phyloP scores from a whole-genome alignment of 2,113 vertebrate genomes.

The Cebus imitator region DNA sequence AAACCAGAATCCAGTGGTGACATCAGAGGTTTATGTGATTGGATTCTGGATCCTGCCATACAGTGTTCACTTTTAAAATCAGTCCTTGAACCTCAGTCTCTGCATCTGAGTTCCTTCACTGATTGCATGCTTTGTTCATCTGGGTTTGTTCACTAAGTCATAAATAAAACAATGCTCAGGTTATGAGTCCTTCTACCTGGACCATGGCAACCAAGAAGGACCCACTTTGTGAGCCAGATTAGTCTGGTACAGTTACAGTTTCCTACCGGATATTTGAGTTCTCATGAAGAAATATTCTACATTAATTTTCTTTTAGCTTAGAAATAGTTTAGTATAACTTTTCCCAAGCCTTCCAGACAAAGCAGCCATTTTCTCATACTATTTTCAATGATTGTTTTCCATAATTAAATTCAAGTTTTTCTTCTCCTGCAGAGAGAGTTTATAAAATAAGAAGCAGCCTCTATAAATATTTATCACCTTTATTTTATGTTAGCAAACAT shows the following conservation, averaged over 20 bases:
- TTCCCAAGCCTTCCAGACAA: conserved; percentile 49
- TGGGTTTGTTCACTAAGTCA: not conserved
- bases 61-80: not conserved
- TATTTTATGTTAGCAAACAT: conserved; percentile 65
- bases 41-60: not conserved
- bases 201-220: not conserved
- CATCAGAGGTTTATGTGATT: not conserved
- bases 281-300: conserved; percentile 21
- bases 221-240: not conserved
- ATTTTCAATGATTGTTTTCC: conserved; percentile 69
- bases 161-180: no score
- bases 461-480: conserved; percentile 75
- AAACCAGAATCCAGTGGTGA: no score
- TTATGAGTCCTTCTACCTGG: not conserved
- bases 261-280: conserved; percentile 46
- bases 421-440: conserved; percentile 70
- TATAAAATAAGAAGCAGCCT: conserved; percentile 68
- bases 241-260: not conserved
- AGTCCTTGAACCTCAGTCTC: not conserved
- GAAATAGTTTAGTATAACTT: conserved; percentile 59
- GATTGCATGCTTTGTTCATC: not conserved
- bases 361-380: conserved; percentile 63
- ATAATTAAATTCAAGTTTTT: conserved; percentile 76
- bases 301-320: conserved; percentile 53
- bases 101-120: not conserved